Percentiles rank a stretch among this genome's conserved stretches.
These are phyloP conservation scores for Microplitis manilae DNA, from an alignment of 2,888 invertebrate genomes.

Conservation along the genomic window DNA sequence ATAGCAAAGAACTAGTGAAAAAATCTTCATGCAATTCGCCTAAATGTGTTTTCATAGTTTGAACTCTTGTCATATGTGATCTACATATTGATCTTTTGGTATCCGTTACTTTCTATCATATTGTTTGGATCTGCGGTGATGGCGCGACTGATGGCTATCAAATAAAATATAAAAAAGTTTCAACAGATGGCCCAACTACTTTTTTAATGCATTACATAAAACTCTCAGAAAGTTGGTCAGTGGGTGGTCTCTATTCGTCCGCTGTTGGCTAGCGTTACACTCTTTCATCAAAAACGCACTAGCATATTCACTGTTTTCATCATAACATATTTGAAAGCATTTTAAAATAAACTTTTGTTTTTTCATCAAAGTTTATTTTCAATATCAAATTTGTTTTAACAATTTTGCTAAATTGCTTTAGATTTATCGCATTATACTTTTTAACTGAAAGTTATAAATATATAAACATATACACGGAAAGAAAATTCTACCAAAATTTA, in stretches of 20 bases:
- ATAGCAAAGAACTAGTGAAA: no score
- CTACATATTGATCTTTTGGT: neutral
- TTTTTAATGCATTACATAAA: neutral
- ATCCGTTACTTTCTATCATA: neutral
- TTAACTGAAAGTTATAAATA: neutral
- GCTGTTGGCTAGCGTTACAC: neutral
- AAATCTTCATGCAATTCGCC: no score
- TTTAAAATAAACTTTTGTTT: neutral
- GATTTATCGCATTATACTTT: neutral
- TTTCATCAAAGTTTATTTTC: neutral
- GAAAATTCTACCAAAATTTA: no score
- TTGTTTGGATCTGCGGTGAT: neutral
- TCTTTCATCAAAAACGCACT: neutral
- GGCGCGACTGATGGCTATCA: neutral
- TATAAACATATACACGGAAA: no score
- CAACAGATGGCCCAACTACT: neutral
- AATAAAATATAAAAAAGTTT: neutral
- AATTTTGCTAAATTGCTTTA: neutral
- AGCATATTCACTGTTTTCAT: neutral
- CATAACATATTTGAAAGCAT: neutral
- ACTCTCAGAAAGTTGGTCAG: neutral
- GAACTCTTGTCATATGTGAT: no score
- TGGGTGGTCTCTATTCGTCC: neutral
- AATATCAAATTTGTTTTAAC: neutral
- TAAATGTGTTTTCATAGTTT: no score